A percentile compares a stretch with the other conserved stretches of the same genome.
phyloP scores from a whole-genome alignment of 2,113 vertebrate genomes.

The Stigmatopora argus region DNA sequence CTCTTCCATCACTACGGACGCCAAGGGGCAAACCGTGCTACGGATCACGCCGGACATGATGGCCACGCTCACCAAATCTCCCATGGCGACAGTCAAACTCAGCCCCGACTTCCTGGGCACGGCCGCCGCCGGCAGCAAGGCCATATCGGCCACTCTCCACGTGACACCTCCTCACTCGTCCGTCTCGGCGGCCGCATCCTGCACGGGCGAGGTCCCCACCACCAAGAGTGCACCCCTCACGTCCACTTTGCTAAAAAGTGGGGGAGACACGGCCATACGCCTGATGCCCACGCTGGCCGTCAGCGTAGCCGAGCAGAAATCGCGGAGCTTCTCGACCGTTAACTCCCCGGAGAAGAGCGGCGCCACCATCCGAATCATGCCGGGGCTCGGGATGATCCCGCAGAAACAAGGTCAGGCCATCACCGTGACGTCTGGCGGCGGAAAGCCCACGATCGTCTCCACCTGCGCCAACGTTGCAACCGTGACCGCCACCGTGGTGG shows the following conservation, averaged over 20 bases:
- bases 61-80: conserved; percentile 93
- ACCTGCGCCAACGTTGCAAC: conserved; percentile 68
- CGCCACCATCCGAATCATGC: conserved; percentile 90
- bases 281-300: conserved; percentile 91
- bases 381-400: conserved; percentile 87
- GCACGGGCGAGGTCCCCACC: conserved; percentile 60
- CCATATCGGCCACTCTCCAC: conserved; percentile 89
- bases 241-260: conserved; percentile 78
- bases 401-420: conserved; percentile 86
- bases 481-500: conserved; percentile 78
- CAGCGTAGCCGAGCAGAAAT: conserved; percentile 85
- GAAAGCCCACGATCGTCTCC: conserved; percentile 71
- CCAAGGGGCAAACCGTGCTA: conserved; percentile 93
- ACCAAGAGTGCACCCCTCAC: conserved; percentile 57
- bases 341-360: conserved; percentile 81
- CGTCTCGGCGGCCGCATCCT: conserved; percentile 66
- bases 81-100: conserved; percentile 90
- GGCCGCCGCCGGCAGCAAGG: conserved; percentile 73
- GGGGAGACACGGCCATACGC: conserved; percentile 78
- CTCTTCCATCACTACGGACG: conserved; percentile 92
- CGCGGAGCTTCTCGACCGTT: conserved; percentile 74
- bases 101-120: conserved; percentile 88
- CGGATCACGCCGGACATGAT: conserved; percentile 98
- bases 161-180: conserved; percentile 76
- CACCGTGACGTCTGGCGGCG: conserved; percentile 73